Conservation (phyloP, 2,113 vertebrate species). For the Hydropotes inermis region DNA sequence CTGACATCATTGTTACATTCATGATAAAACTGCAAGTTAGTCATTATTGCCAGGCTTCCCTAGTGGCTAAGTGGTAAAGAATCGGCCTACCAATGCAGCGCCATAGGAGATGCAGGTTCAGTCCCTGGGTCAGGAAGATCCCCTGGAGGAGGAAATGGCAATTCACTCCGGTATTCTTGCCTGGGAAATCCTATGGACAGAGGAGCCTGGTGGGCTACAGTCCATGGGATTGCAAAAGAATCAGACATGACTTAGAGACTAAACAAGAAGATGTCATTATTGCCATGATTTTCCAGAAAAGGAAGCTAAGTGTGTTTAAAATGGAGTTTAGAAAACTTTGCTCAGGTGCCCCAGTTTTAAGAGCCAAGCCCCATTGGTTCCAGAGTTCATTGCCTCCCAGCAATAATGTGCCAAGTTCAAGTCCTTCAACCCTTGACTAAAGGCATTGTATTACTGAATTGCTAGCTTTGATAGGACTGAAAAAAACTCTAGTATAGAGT, state of each 20-base stretch:
- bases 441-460: background rate
- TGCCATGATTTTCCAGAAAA: background rate
- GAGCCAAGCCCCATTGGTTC: background rate
- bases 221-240: background rate
- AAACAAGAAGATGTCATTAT: background rate
- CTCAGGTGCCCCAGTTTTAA: background rate
- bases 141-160: background rate
- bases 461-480: background rate
- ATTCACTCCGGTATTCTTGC: background rate
- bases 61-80: background rate
- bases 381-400: background rate
- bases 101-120: background rate
- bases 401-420: slow-evolving; percentile 29
- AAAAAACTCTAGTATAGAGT: background rate
- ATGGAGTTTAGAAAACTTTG: background rate
- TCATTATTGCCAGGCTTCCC: background rate
- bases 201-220: background rate
- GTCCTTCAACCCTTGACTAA: background rate
- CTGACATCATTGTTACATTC: background rate
- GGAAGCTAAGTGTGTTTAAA: background rate
- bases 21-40: background rate
- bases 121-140: too few relatives aligned
- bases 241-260: background rate
- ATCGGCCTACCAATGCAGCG: background rate
- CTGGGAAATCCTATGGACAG: background rate